phyloP scores from a whole-genome alignment of 2,113 vertebrate species.

The Alouatta palliata region DNA sequence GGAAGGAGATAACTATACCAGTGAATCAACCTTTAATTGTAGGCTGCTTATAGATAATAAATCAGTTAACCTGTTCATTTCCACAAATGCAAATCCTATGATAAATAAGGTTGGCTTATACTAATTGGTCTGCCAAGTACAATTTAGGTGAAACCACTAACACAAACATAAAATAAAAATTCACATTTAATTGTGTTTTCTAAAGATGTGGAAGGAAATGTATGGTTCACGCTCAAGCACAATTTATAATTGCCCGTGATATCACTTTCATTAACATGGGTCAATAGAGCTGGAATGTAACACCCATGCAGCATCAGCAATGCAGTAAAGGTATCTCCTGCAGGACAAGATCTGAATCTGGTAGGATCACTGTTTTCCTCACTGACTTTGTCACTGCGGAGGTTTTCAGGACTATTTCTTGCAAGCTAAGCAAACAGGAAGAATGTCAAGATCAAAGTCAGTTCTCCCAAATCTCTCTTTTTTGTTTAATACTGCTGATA shows the following conservation, averaged over 20 bases:
- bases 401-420: not conserved
- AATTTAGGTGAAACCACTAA: not conserved
- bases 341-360: not conserved
- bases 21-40: not conserved
- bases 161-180: slow-evolving; percentile 51
- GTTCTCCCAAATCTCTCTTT: not conserved
- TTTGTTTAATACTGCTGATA: not conserved
- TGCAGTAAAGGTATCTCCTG: not conserved
- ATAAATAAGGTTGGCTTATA: not conserved
- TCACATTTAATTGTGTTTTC: slow-evolving; percentile 1
- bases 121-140: slow-evolving; percentile 25
- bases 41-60: not conserved
- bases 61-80: not conserved
- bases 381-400: not conserved
- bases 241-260: not conserved
- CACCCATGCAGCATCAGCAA: not conserved
- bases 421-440: not conserved
- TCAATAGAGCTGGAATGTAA: not conserved
- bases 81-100: not conserved
- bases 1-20: not conserved
- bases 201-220: not conserved
- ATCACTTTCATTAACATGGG: not conserved
- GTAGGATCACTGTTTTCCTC: not conserved
- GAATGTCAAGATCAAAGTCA: not conserved
- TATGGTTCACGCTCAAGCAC: not conserved